Base-by-base conservation (phyloP, 2,888 invertebrate species). In the Elysia crispata region DNA sequence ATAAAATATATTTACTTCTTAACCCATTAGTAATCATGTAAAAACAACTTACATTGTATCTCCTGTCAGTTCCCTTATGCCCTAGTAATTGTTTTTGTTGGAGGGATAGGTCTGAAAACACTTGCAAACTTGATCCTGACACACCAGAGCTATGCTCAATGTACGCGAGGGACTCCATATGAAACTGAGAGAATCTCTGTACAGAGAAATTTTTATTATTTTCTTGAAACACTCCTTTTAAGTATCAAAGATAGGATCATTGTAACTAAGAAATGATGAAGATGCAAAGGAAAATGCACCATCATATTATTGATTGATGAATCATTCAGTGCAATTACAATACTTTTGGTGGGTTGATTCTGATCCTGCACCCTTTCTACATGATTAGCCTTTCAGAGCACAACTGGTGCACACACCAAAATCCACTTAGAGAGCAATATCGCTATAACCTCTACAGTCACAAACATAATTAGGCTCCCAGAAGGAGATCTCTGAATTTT, bases 151-250 rank as follows among this genome's bases (percentile, higher is more conserved):
- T 88, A 83, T 92, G 85, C 30, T 91, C 89, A 0, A 93, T 84
- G 82, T 92, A 92, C 1, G 90, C 92, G 86, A 93, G 88, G 31
- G 92, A 89, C 84, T 94, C 93, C 93, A 94, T 93, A 83, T 91
- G 89, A 54, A 93, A 88, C 31, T 89, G 87, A 25, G 92, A 91
- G 85, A 91, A 91, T 86, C 90, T 90, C 92, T 93, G 86, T 15
- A 88, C 25, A 62, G 6, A 8, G 6, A 41, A 11, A 41, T 41
- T 41, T 41, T 41, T 41, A 41, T 41, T 30, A 28, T 15, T 64
- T 64, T 76, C 13, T 1, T 6, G 11, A 3, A 41, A 41, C 41
- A 11, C 41, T 6, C 3, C 3, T 6, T 41, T 23, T 41, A n/a
- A n/a, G n/a, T n/a, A n/a, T n/a, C n/a, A n/a, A n/a, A n/a, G n/a